These are phyloP conservation scores for Myrmophylax atrothorax DNA, from an alignment of 2,113 vertebrate genomes.

Conservation along the genomic window DNA sequence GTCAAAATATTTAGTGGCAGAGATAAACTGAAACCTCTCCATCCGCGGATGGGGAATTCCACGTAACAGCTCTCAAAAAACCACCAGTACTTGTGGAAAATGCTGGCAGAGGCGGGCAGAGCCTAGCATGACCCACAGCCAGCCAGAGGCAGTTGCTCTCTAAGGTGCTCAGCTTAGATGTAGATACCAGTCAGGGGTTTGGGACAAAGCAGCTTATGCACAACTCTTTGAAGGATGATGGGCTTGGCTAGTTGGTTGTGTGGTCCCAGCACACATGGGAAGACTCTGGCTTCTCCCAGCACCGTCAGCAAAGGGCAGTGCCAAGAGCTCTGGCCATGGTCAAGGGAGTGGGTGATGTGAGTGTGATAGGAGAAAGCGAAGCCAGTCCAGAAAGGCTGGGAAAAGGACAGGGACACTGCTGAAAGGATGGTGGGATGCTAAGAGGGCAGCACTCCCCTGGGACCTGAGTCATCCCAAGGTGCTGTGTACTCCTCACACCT, in stretches of 20 bases:
- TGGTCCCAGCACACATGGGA: rapidly evolving
- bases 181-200: not conserved
- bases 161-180: not conserved
- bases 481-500: not conserved
- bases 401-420: not conserved
- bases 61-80: not conserved
- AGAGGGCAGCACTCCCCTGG: not conserved
- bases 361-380: not conserved
- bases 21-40: not conserved
- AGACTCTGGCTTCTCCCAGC: not conserved
- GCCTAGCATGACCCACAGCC: not conserved
- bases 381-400: not conserved
- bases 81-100: not conserved
- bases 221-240: no score
- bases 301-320: rapidly evolving
- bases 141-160: not conserved
- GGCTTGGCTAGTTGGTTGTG: not conserved
- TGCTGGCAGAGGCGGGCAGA: not conserved
- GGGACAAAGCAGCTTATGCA: not conserved
- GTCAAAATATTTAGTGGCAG: conserved; percentile 38
- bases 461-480: not conserved
- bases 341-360: rapidly evolving
- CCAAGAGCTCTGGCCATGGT: rapidly evolving
- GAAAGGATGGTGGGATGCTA: not conserved
- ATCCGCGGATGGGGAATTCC: not conserved